phyloP scores from a whole-genome alignment of 2,888 invertebrate species.

The Caenorhabditis sp. region DNA sequence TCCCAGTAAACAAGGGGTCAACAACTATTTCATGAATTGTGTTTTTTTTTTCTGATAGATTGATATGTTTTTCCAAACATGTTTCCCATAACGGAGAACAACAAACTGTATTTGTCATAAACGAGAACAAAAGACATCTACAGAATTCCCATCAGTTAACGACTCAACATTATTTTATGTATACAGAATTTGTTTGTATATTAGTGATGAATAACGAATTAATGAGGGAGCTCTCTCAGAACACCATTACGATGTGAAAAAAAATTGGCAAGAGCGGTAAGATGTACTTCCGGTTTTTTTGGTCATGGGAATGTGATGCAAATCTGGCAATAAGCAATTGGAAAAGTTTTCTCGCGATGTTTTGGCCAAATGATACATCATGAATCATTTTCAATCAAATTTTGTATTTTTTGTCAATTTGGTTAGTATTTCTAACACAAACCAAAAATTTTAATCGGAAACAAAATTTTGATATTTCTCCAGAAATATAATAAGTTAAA shows the following conservation, averaged over 20 bases:
- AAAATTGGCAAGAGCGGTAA: background rate
- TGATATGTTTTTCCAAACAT: background rate
- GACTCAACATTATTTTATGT: background rate
- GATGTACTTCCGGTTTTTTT: background rate
- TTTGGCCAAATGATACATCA: too few species aligned
- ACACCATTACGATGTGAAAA: background rate
- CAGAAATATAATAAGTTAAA: too few species aligned
- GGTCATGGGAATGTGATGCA: background rate
- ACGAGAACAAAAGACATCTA: background rate
- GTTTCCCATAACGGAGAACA: background rate
- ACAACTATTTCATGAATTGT: too few species aligned
- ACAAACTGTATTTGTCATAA: background rate
- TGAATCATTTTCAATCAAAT: too few species aligned
- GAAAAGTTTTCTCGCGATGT: too few species aligned
- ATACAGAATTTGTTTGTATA: background rate
- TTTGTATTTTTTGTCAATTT: too few species aligned
- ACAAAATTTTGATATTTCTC: too few species aligned
- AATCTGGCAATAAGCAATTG: background rate
- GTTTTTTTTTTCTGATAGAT: background rate
- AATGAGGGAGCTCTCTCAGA: background rate
- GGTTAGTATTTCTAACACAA: too few species aligned
- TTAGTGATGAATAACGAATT: background rate
- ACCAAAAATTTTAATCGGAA: too few species aligned
- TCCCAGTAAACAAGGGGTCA: too few species aligned
- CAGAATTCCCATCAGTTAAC: constrained; percentile 1